These are phyloP conservation scores for Atethmia centrago DNA, from an alignment of 2,888 invertebrate genomes.

Conservation along the genomic window DNA sequence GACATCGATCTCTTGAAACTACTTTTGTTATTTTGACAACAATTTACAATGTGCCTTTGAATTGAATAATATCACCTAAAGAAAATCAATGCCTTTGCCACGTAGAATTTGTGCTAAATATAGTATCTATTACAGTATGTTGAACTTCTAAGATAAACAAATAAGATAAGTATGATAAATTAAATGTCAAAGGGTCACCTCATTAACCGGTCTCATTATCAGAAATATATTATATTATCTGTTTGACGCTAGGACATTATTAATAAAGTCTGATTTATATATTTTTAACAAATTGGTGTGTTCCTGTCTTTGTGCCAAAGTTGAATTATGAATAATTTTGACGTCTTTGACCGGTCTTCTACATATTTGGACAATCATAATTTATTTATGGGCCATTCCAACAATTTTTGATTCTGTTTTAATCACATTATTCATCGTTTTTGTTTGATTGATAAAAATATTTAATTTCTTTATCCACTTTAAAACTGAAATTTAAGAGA, in stretches of 20 bases:
- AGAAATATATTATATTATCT: conserved; percentile 36
- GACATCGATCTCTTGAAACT: not conserved
- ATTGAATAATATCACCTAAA: not conserved
- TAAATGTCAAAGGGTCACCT: conserved; percentile 40
- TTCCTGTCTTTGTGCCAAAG: conserved; percentile 18
- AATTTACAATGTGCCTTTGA: not conserved
- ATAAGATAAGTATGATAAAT: conserved; percentile 41
- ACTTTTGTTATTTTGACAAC: not conserved
- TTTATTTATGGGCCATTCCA: not conserved
- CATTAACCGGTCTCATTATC: conserved; percentile 52
- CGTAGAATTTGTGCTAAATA: not conserved
- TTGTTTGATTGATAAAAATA: not conserved
- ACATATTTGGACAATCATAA: not conserved
- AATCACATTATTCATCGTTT: not conserved
- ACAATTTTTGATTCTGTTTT: not conserved
- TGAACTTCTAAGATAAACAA: conserved; percentile 41
- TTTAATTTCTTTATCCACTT: not conserved
- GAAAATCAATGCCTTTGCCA: not conserved
- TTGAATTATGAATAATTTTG: conserved; percentile 13
- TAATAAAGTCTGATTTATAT: conserved; percentile 47
- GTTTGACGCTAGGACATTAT: conserved; percentile 34
- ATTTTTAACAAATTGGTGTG: conserved; percentile 42
- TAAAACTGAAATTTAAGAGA: too few species aligned
- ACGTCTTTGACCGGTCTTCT: not conserved
- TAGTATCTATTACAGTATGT: conserved; percentile 8